Percentiles rank a stretch among this genome's conserved stretches.
phyloP scores from a whole-genome alignment of 2,888 invertebrate genomes.

The Teleiodes luculella region DNA sequence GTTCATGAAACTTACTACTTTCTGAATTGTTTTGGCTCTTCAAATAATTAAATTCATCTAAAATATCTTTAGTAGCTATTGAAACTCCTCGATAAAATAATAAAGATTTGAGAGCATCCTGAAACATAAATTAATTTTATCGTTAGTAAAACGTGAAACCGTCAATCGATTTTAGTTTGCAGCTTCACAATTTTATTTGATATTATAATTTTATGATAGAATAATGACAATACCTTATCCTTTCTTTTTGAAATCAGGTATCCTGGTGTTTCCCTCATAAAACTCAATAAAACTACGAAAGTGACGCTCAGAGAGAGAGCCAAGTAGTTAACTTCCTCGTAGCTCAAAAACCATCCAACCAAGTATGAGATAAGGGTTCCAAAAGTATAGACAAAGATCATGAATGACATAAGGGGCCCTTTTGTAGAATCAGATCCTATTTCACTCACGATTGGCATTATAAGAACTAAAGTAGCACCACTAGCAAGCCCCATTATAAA shows the following conservation, averaged over 20 bases:
- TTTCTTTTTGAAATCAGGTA: slow-evolving; percentile 33
- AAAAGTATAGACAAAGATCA: slow-evolving; percentile 27
- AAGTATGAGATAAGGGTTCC: slow-evolving; percentile 36
- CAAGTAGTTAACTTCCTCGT: slow-evolving; percentile 35
- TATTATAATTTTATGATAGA: no score
- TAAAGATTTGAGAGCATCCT: slow-evolving; percentile 38
- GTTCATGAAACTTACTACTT: neutral
- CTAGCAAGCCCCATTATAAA: slow-evolving; percentile 72
- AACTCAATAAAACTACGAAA: slow-evolving; percentile 26
- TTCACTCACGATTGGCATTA: slow-evolving; percentile 74
- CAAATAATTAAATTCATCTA: slow-evolving; percentile 31
- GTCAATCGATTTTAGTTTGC: no score
- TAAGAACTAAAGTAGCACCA: slow-evolving; percentile 63
- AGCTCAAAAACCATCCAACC: slow-evolving; percentile 40
- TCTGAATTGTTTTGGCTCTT: slow-evolving; percentile 19
- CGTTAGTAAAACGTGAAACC: no score
- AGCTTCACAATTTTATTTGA: no score
- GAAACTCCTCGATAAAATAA: slow-evolving; percentile 37
- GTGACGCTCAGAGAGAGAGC: slow-evolving; percentile 27
- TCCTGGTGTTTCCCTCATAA: slow-evolving; percentile 37
- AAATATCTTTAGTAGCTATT: slow-evolving; percentile 23
- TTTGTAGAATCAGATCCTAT: slow-evolving; percentile 41
- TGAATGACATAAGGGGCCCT: slow-evolving; percentile 28
- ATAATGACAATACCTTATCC: slow-evolving; percentile 32
- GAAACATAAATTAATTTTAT: no score